A percentile compares a stretch with the other conserved stretches of the same genome.
Evolutionary conservation across 2,113 vertebrate genomes (phyloP).

Genomic region (Chrysemys picta): DNA sequence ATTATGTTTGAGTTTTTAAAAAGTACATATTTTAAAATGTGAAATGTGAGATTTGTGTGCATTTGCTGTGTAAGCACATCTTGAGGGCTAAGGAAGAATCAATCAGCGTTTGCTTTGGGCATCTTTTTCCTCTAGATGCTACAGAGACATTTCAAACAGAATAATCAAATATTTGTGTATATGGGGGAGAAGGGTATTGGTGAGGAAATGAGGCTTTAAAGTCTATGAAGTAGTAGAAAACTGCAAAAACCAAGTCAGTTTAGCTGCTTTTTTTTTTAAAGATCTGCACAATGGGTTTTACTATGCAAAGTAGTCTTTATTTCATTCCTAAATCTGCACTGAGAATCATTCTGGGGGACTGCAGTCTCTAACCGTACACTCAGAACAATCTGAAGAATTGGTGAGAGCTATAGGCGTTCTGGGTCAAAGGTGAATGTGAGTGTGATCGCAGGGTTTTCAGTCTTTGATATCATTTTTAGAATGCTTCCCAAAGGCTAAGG

Average conservation of each 20-base stretch:
- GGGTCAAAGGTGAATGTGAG: constrained; percentile 45
- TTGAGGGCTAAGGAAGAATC: constrained; percentile 65
- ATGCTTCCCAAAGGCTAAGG: constrained; percentile 69
- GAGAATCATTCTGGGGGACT: neutral
- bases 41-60: constrained; percentile 70
- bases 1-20: constrained; percentile 73
- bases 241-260: neutral
- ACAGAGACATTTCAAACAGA: constrained; percentile 69
- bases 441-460: constrained; percentile 30
- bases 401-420: neutral
- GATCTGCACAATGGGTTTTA: neutral
- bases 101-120: constrained; percentile 47
- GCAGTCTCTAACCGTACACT: accelerated
- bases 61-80: constrained; percentile 65
- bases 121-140: constrained; percentile 47
- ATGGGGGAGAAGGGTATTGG: neutral
- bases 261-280: neutral
- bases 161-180: constrained; percentile 57
- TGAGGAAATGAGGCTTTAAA: constrained; percentile 9
- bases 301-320: constrained; percentile 20
- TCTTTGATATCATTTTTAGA: constrained; percentile 55
- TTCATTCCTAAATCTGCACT: neutral
- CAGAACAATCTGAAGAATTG: neutral
- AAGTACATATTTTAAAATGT: constrained; percentile 73
- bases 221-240: constrained; percentile 26